These are phyloP conservation scores for Scaptomyza polygonia DNA, from an alignment of 2,888 invertebrate genomes.

Conservation along the genomic window DNA sequence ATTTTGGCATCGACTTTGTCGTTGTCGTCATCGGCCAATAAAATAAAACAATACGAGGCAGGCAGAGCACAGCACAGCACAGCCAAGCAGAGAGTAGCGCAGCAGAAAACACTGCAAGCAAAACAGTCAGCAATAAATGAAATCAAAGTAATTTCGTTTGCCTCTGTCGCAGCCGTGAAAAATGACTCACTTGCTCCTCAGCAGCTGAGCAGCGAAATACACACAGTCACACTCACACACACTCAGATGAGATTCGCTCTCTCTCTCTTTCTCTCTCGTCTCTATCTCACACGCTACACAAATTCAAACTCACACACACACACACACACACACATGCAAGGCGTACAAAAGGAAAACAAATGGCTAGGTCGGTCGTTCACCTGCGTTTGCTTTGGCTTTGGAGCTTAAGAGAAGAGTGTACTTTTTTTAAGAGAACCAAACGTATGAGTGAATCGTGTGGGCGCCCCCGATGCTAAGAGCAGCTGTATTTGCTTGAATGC, in stretches of 20 bases:
- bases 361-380: slow-evolving; percentile 85
- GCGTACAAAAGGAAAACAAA: slow-evolving; percentile 79
- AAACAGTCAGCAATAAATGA: slow-evolving; percentile 48
- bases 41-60: slow-evolving; percentile 18
- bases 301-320: slow-evolving; percentile 1
- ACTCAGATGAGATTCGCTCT: slow-evolving; percentile 37
- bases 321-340: slow-evolving; percentile 35
- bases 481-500: slow-evolving; percentile 9
- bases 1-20: slow-evolving; percentile 38
- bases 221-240: slow-evolving; percentile 20
- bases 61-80: background rate
- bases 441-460: slow-evolving; percentile 25
- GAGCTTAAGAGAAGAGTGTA: slow-evolving; percentile 38
- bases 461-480: slow-evolving; percentile 59
- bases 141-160: slow-evolving; percentile 58
- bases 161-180: slow-evolving; percentile 37
- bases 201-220: slow-evolving; percentile 26
- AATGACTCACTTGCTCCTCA: slow-evolving; percentile 75
- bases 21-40: slow-evolving; percentile 17
- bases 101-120: slow-evolving; percentile 29
- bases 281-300: no score
- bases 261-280: slow-evolving; percentile 1
- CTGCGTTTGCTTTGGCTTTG: slow-evolving; percentile 66
- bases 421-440: slow-evolving; percentile 40
- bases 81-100: background rate